phyloP scores from a whole-genome alignment of 2,797 vertebrate species.

The Lepus oiostolus region DNA sequence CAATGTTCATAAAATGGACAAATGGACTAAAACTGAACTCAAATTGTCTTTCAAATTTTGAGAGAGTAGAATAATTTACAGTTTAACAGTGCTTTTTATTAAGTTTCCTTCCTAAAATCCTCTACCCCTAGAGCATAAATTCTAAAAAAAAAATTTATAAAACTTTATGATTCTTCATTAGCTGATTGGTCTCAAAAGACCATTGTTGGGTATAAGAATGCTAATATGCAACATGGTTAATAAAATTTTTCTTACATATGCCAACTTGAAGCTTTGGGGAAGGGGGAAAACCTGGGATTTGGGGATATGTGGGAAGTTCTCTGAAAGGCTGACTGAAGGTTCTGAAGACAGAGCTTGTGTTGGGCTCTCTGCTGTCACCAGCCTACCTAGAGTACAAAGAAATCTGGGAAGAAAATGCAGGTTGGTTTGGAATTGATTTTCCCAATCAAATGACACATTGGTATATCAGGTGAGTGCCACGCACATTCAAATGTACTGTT shows the following conservation, averaged over 20 bases:
- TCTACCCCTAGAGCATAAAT: conserved; percentile 7
- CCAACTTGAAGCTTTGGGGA: neutral
- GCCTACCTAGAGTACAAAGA: conserved; percentile 4
- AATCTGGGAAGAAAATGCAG: conserved; percentile 33
- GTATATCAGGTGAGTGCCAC: conserved; percentile 48
- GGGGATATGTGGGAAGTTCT: neutral
- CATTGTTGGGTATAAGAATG: neutral
- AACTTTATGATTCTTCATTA: conserved; percentile 42
- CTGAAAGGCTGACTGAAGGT: neutral
- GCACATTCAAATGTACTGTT: conserved; percentile 55
- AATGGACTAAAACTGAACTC: neutral
- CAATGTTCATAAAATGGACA: conserved; percentile 5
- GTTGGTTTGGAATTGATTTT: conserved; percentile 34
- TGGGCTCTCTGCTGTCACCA: neutral
- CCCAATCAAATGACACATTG: conserved; percentile 46
- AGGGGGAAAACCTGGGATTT: neutral
- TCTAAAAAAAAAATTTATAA: conserved; percentile 28
- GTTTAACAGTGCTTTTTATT: neutral
- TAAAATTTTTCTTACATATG: neutral
- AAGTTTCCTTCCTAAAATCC: conserved; percentile 26
- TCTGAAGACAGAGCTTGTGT: neutral
- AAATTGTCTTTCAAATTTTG: conserved; percentile 44
- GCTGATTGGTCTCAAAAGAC: conserved; percentile 48
- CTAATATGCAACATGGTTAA: neutral
- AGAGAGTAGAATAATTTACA: conserved; percentile 1